Evolutionary conservation across 2,113 vertebrate species (phyloP).

Genomic region (Phrynocephalus versicolor): DNA sequence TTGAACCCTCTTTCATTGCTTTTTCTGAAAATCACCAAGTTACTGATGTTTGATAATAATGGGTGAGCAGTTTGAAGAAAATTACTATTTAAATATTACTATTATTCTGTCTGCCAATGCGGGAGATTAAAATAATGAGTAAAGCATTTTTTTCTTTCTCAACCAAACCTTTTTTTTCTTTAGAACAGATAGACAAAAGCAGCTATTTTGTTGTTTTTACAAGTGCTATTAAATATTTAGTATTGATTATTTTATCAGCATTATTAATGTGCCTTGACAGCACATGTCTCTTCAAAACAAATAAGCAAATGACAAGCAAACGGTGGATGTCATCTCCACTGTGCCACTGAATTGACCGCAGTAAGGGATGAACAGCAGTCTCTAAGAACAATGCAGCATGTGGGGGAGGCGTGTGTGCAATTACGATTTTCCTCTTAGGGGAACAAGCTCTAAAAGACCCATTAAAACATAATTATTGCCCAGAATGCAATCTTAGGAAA

Average conservation of each 20-base stretch:
- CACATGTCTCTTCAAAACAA: background rate
- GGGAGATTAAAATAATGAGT: background rate
- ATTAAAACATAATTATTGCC: conserved; percentile 70
- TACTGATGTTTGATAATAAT: background rate
- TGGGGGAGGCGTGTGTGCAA: conserved; percentile 38
- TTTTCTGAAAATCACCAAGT: background rate
- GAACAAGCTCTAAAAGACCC: conserved; percentile 29
- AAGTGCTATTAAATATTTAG: background rate
- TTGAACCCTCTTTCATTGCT: background rate
- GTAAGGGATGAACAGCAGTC: background rate
- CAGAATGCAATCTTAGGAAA: conserved; percentile 65
- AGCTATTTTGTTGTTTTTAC: no score
- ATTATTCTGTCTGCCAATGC: background rate
- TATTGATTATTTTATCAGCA: background rate
- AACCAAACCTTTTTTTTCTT: background rate
- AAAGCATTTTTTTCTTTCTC: background rate
- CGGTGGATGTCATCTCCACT: background rate
- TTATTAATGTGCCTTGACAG: background rate
- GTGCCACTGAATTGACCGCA: background rate
- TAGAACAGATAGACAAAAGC: background rate
- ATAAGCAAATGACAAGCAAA: background rate
- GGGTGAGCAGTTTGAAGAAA: background rate
- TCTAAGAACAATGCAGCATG: conserved; percentile 20
- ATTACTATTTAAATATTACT: background rate
- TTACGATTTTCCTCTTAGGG: conserved; percentile 51